Conservation (phyloP, 2,113 vertebrate species). For the human region DNA sequence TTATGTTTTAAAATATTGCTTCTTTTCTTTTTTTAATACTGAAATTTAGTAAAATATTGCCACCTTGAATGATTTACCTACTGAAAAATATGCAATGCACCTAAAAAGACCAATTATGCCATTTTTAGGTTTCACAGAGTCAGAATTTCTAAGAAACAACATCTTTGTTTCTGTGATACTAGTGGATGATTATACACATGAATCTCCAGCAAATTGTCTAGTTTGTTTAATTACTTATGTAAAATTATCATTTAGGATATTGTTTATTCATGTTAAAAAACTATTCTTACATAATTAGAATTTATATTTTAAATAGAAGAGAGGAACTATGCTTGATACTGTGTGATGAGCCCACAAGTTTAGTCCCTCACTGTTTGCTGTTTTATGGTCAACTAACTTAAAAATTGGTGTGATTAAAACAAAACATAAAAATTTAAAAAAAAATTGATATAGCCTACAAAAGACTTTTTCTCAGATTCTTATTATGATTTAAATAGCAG, state of each 20-base stretch:
- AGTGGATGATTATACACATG: not conserved
- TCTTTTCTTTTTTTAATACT: not conserved
- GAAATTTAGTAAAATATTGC: constrained; percentile 13
- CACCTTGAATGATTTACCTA: not conserved
- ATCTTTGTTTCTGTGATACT: not conserved
- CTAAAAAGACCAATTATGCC: not conserved
- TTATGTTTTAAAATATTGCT: constrained; percentile 17
- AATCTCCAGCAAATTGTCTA: not conserved
- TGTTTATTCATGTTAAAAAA: not conserved
- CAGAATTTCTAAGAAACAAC: not conserved
- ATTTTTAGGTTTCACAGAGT: not conserved
- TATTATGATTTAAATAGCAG: not conserved
- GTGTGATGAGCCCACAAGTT: not conserved
- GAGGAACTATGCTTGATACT: not conserved
- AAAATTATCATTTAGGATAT: not conserved
- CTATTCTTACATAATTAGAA: not conserved
- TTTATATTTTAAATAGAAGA: not conserved
- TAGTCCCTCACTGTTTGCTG: not conserved
- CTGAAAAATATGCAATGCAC: not conserved
- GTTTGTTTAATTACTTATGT: not conserved
- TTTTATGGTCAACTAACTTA: not conserved
- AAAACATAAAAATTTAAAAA: not conserved
- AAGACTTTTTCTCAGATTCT: not conserved
- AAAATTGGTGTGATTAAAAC: not conserved
- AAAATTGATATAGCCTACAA: not conserved